phyloP scores from a whole-genome alignment of 2,113 vertebrate species.

The Cyphomyrus discorhynchus region DNA sequence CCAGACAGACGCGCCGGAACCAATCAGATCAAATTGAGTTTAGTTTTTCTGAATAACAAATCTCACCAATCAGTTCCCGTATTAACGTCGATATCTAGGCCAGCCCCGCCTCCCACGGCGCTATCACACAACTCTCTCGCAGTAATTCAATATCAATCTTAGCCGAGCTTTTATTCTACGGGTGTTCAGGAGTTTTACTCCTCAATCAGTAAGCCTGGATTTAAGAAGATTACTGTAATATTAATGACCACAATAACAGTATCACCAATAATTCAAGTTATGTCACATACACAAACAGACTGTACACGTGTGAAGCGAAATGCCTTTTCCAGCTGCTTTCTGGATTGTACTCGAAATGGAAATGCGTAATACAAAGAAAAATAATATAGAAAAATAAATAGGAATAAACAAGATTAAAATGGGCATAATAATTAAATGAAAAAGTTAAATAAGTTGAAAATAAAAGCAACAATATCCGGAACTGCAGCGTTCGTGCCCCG shows the following conservation, averaged over 20 bases:
- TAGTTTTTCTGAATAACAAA: background rate
- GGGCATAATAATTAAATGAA: background rate
- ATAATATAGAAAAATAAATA: background rate
- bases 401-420: background rate
- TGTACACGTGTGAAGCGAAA: background rate
- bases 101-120: background rate
- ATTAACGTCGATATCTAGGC: slow-evolving; percentile 36
- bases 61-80: background rate
- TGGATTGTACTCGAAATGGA: background rate
- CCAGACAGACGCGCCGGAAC: slow-evolving; percentile 28
- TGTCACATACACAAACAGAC: background rate
- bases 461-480: background rate
- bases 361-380: background rate
- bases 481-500: background rate
- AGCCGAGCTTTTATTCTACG: background rate
- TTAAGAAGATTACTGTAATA: background rate
- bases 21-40: slow-evolving; percentile 35
- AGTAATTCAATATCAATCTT: background rate
- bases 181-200: background rate
- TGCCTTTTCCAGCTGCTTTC: background rate
- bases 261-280: background rate
- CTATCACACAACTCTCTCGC: background rate
- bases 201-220: background rate
- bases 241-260: background rate
- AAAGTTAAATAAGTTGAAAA: background rate